Conservation (phyloP, 2,797 vertebrate genomes). For the Crax fasciolata region DNA sequence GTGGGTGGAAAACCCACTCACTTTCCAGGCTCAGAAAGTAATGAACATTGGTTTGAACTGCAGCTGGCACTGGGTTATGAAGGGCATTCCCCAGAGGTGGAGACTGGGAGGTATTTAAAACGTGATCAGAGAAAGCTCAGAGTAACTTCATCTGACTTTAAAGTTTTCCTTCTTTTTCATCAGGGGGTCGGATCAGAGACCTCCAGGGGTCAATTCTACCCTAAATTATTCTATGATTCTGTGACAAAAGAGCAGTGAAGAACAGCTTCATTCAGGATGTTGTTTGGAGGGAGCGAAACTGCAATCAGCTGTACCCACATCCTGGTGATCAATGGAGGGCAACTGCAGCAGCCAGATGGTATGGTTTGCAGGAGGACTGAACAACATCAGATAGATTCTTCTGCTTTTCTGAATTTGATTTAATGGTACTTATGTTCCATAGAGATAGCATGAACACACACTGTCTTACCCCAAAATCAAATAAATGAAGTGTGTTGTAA, state of each 20-base stretch:
- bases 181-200: background rate
- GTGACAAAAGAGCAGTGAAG: background rate
- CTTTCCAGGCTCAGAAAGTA: background rate
- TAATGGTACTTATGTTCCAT: background rate
- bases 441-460: background rate
- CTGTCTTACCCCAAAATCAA: background rate
- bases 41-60: background rate
- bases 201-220: background rate
- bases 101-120: background rate
- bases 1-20: background rate
- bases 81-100: background rate
- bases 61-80: background rate
- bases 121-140: background rate
- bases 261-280: background rate
- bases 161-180: background rate
- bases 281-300: background rate
- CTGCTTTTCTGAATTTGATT: background rate
- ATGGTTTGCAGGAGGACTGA: background rate
- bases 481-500: background rate
- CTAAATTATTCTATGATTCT: background rate
- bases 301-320: background rate
- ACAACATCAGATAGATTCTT: background rate
- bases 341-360: background rate
- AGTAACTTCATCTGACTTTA: background rate
- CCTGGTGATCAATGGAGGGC: fast-evolving